Evolutionary conservation across 2,888 invertebrate species (phyloP).

Genomic region (Plemyria rubiginata): DNA sequence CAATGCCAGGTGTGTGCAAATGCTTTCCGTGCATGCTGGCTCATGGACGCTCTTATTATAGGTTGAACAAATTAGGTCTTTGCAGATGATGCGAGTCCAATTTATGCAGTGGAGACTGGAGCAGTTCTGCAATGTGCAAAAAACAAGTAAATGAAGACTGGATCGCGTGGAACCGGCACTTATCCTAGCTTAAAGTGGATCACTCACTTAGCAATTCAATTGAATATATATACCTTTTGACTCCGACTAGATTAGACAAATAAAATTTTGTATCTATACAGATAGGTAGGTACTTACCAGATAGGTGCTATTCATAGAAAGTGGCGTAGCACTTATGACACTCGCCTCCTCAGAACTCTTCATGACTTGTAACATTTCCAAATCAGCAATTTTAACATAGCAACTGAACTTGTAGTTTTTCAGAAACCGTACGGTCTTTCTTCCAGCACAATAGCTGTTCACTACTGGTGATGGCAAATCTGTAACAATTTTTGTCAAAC

Average conservation of each 20-base stretch:
- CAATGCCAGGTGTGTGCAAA: conserved; percentile 65
- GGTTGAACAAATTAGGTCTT: conserved; percentile 52
- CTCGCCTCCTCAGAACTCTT: conserved; percentile 56
- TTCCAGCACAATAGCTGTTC: conserved; percentile 67
- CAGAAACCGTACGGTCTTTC: conserved; percentile 63
- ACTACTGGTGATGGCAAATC: conserved; percentile 63
- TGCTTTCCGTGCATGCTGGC: conserved; percentile 60
- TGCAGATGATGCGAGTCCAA: conserved; percentile 66
- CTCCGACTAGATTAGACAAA: too few species aligned
- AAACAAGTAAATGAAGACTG: neutral
- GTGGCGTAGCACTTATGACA: conserved; percentile 62
- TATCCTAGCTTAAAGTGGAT: too few species aligned
- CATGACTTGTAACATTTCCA: conserved; percentile 70
- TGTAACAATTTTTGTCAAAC: conserved; percentile 37
- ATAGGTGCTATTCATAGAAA: conserved; percentile 55
- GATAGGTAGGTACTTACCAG: conserved; percentile 61
- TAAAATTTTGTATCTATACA: too few species aligned
- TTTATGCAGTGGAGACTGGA: conserved; percentile 66
- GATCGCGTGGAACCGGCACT: too few species aligned
- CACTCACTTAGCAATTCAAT: too few species aligned
- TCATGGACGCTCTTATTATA: conserved; percentile 65
- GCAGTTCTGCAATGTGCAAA: conserved; percentile 65
- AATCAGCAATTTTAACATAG: conserved; percentile 63
- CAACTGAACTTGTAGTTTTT: conserved; percentile 62
- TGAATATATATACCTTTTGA: too few species aligned